Percentiles rank a stretch among this genome's conserved stretches.
These are phyloP conservation scores for Lates calcarifer DNA, from an alignment of 2,113 vertebrate genomes.

Conservation along the genomic window DNA sequence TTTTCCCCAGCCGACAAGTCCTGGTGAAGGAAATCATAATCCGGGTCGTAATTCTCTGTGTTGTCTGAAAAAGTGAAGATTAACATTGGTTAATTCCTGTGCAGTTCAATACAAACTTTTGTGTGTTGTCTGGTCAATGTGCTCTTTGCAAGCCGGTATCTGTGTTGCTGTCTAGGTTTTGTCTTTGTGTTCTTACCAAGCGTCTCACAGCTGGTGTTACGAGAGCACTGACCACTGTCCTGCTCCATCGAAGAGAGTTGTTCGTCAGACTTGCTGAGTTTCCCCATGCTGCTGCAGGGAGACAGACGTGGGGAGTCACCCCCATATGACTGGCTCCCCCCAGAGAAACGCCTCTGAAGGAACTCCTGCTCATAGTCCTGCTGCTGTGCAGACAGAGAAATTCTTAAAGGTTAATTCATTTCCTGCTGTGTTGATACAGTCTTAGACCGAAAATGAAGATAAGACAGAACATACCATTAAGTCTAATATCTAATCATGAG, in stretches of 20 bases:
- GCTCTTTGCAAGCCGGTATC: neutral
- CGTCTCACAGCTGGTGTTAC: constrained; percentile 99
- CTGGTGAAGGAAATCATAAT: constrained; percentile 99
- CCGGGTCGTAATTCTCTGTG: constrained; percentile 91
- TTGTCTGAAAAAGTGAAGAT: constrained; percentile 87
- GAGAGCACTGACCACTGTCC: constrained; percentile 97
- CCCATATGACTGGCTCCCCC: constrained; percentile 95
- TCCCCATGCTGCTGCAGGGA: constrained; percentile 95
- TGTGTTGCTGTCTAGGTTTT: neutral
- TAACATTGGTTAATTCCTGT: neutral
- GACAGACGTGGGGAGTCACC: constrained; percentile 96
- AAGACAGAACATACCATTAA: neutral
- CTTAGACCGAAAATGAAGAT: neutral
- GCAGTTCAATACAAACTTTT: neutral
- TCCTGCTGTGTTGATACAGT: neutral
- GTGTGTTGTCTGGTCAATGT: neutral
- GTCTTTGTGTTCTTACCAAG: constrained; percentile 86
- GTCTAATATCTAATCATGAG: neutral
- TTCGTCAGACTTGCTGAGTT: constrained; percentile 97
- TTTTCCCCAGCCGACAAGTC: constrained; percentile 92
- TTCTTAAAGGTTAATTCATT: neutral
- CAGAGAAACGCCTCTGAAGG: constrained; percentile 94
- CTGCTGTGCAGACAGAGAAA: constrained; percentile 51
- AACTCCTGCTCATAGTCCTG: constrained; percentile 94
- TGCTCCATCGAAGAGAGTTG: constrained; percentile 96